Evolutionary conservation across 1,140 invertebrate species (phyloP), one percentile per base, ranked within the genome.

Genomic region (Medauroidea extradentata): DNA sequence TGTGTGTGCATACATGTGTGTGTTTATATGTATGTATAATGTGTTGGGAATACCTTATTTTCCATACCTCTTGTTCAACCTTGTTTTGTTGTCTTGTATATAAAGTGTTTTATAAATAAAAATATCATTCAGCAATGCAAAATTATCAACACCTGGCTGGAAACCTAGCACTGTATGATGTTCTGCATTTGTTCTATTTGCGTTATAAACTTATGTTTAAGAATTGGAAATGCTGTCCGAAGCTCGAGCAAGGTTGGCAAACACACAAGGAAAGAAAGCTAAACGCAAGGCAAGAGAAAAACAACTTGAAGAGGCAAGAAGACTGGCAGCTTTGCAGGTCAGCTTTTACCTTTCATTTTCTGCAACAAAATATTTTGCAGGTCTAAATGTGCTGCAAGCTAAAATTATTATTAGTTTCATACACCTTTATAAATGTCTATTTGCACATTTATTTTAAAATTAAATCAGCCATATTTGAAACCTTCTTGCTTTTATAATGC

Each of bases 201-300:
- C 11, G 11, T 34, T 4, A 34, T 7, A 34, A 34, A 34, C 29
- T 34, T 34, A 34, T 34, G 29, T 34, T 11, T 34, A 34, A 92
- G 93, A 99, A 76, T 74, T 99, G 69, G 97, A 99, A 77, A 99
- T 99, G 97, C 76, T 99, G 41, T 99, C 96, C 0, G 98, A 99
- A 79, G 98, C 98, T 2, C 81, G 98, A 68, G 98, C 98, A 46
- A 85, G 98, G 70, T 78, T 99, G 21, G 98, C 98, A 1, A 99
- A 99, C 74, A 99, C 98, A 2, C 97, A 99, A 73, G 98, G 98
- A 25, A 99, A 99, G 74, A 99, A 99, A 71, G 97, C 97, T 0
- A 99, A 99, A 71, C 81, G 98, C 27, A 99, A 99, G 79, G 98
- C 97, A 0, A 81, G 97, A 53, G 98, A 99, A 75, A 99, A 99